These are phyloP conservation scores for Falco rusticolus DNA, from an alignment of 2,797 vertebrate genomes.

Conservation along the genomic window DNA sequence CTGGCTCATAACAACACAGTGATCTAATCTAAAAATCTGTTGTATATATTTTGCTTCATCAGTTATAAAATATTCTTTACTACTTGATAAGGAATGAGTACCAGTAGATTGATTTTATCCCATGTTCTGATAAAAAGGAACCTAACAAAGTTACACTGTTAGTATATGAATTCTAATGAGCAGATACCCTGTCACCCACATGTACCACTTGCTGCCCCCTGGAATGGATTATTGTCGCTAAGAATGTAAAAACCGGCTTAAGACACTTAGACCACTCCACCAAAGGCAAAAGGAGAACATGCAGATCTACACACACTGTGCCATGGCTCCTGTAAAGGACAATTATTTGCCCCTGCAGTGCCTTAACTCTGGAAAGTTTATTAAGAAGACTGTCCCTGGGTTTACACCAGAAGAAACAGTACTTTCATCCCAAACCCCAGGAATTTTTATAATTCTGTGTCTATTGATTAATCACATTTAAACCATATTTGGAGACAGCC, in stretches of 20 bases:
- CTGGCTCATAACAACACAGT: neutral
- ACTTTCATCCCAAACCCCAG: neutral
- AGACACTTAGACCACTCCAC: rapidly evolving
- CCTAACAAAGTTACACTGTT: neutral
- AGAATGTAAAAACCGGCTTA: neutral
- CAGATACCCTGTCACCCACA: neutral
- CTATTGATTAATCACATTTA: neutral
- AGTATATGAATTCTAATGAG: neutral
- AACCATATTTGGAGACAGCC: neutral
- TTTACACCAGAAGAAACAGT: neutral
- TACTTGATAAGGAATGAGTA: neutral
- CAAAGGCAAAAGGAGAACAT: neutral
- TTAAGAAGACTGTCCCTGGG: neutral
- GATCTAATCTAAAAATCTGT: neutral
- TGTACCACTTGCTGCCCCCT: neutral
- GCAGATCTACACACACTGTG: neutral
- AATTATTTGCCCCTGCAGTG: neutral
- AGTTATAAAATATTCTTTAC: neutral
- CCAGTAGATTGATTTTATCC: neutral
- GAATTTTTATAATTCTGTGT: neutral
- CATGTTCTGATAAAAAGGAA: neutral
- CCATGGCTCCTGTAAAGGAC: neutral
- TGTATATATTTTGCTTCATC: neutral
- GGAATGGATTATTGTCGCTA: neutral
- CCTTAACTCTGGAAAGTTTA: neutral